Conservation (phyloP, 1,140 invertebrate genomes). For the Amphibalanus amphitrite region DNA sequence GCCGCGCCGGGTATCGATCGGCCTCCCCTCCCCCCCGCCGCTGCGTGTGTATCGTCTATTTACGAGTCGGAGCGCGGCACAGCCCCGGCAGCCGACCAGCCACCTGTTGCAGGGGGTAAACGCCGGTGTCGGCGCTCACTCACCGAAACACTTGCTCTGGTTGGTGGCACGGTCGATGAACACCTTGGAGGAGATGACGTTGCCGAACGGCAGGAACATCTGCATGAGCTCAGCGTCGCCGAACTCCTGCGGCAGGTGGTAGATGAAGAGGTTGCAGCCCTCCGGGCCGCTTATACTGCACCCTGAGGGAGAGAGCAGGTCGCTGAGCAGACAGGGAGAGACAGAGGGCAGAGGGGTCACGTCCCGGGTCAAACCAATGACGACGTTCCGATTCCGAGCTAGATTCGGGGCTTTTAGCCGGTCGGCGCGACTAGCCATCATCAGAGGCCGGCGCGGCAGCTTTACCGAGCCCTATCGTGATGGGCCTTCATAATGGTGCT, state of each 20-base stretch:
- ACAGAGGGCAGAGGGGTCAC: too few relatives aligned
- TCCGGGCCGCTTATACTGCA: slow-evolving; percentile 92
- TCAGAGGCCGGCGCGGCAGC: not conserved
- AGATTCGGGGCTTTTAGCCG: not conserved
- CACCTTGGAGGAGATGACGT: slow-evolving; percentile 98
- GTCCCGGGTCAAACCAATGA: too few relatives aligned
- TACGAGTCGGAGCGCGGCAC: too few relatives aligned
- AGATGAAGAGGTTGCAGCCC: slow-evolving; percentile 99
- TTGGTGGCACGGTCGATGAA: slow-evolving; percentile 99
- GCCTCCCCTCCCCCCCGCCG: too few relatives aligned
- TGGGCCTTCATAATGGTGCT: not conserved
- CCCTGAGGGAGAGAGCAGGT: slow-evolving; percentile 32
- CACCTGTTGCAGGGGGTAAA: too few relatives aligned
- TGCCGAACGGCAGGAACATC: slow-evolving; percentile 98
- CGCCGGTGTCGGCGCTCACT: too few relatives aligned
- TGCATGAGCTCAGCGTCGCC: slow-evolving; percentile 96
- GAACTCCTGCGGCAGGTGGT: slow-evolving; percentile 98
- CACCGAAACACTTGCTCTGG: slow-evolving; percentile 99
- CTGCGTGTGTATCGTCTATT: too few relatives aligned
- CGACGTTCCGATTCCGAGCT: too few relatives aligned
- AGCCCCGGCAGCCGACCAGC: too few relatives aligned
- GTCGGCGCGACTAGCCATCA: not conserved
- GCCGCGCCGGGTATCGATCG: too few relatives aligned
- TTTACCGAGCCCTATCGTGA: not conserved
- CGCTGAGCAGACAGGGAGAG: not conserved